These are phyloP conservation scores for Trichomalopsis sarcophagae DNA, from an alignment of 1,140 invertebrate species.

Conservation along the genomic window DNA sequence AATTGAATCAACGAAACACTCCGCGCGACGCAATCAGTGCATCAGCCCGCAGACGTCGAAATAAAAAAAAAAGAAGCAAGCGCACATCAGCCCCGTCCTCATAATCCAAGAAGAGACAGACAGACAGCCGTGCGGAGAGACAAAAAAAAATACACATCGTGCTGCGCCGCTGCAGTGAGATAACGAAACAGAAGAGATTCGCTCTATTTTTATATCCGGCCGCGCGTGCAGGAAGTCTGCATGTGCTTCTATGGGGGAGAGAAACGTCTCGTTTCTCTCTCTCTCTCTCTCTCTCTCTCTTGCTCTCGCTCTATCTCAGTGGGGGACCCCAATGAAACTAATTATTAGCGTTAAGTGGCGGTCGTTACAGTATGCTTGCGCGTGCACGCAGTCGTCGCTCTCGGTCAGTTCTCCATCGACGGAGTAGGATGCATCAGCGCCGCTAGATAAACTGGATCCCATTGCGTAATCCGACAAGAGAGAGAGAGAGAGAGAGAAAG, in stretches of 20 bases:
- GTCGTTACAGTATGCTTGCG: constrained; percentile 25
- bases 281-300: neutral
- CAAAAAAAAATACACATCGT: neutral
- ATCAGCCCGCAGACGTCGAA: neutral
- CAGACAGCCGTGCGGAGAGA: constrained; percentile 9
- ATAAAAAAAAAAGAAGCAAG: constrained; percentile 9
- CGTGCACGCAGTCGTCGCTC: neutral
- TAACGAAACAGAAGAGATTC: constrained; percentile 53
- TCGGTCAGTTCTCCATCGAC: constrained; percentile 9
- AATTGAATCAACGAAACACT: constrained; percentile 42
- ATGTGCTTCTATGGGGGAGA: constrained; percentile 12
- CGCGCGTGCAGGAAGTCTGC: constrained; percentile 47
- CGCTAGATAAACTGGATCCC: constrained; percentile 58
- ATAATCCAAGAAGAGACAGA: constrained; percentile 15
- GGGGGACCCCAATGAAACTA: constrained; percentile 61
- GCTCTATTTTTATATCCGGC: constrained; percentile 66
- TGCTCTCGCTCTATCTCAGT: neutral
- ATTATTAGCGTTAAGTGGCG: constrained; percentile 64
- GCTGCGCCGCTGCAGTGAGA: constrained; percentile 31
- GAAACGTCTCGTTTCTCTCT: constrained; percentile 2
- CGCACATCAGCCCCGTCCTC: neutral
- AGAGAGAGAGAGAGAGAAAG: neutral
- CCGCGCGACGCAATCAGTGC: neutral
- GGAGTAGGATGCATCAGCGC: constrained; percentile 56
- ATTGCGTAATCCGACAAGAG: constrained; percentile 57